A percentile compares a stretch with the other conserved stretches of the same genome.
Conservation (phyloP, 2,797 vertebrate genomes). For the Sebastes paucispinis region DNA sequence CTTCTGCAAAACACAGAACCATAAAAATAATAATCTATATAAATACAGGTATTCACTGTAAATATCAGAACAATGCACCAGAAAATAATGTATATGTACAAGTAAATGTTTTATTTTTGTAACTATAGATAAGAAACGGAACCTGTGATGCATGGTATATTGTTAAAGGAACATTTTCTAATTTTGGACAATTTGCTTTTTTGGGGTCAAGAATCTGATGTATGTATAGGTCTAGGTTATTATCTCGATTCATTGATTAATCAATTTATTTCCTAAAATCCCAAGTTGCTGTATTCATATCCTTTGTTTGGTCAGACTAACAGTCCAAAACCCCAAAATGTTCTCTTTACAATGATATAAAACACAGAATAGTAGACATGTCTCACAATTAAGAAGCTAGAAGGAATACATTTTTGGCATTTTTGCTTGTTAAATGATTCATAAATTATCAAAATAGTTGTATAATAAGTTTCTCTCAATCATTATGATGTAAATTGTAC, state of each 20-base stretch:
- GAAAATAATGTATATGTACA: not conserved
- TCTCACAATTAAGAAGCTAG: not conserved
- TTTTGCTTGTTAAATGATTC: not conserved
- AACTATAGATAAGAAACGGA: not conserved
- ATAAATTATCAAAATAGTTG: too few species aligned
- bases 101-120: not conserved
- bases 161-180: not conserved
- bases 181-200: not conserved
- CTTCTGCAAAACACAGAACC: too few species aligned
- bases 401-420: not conserved
- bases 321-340: too few species aligned
- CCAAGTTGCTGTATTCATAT: not conserved
- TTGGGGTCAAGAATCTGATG: not conserved
- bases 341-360: not conserved
- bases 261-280: not conserved
- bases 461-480: too few species aligned
- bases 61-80: not conserved
- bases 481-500: too few species aligned
- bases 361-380: not conserved
- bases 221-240: not conserved
- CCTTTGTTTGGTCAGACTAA: not conserved
- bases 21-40: not conserved
- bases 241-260: not conserved
- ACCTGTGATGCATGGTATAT: not conserved
- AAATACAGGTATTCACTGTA: not conserved